Percentiles rank a stretch among this genome's conserved stretches.
phyloP scores from a whole-genome alignment of 2,888 invertebrate genomes.

The Drosophila acutilabella region DNA sequence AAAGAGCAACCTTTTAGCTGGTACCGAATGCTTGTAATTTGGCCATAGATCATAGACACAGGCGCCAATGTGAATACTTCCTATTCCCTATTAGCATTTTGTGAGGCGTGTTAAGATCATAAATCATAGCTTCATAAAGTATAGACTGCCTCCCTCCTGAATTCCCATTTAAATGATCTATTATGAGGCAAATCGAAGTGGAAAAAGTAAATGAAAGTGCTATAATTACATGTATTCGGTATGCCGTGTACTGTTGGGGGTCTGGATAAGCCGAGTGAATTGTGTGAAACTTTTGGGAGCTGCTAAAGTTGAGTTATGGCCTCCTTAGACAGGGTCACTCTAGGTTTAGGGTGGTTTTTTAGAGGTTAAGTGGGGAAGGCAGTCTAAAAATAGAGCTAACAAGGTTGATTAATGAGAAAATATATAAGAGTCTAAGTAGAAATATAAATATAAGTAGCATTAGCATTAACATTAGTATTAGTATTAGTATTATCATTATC shows the following conservation, averaged over 20 bases:
- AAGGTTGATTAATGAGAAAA: not conserved
- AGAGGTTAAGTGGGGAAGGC: too few relatives aligned
- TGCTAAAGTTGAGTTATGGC: constrained; percentile 16
- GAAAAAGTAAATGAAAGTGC: constrained; percentile 31
- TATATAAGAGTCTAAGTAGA: too few relatives aligned
- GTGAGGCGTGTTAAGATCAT: constrained; percentile 59
- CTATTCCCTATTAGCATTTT: not conserved
- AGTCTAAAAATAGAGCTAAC: constrained; percentile 2
- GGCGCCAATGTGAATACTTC: constrained; percentile 4
- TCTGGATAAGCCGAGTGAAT: constrained; percentile 17
- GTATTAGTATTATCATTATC: too few relatives aligned
- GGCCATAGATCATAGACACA: constrained; percentile 62
- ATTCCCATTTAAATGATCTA: constrained; percentile 49
- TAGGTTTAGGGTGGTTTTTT: not conserved
- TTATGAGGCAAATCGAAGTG: constrained; percentile 39
- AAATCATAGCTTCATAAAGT: constrained; percentile 64
- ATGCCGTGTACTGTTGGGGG: constrained; percentile 10
- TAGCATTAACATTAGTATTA: not conserved
- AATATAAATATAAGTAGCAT: not conserved
- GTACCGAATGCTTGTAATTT: constrained; percentile 23
- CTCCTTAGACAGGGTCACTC: constrained; percentile 9
- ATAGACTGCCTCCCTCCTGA: constrained; percentile 8
- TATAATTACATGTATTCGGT: constrained; percentile 23
- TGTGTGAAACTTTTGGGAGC: not conserved
- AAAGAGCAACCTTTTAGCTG: constrained; percentile 27